These are phyloP conservation scores for Tapirus terrestris DNA, from an alignment of 2,113 vertebrate genomes.

Conservation along the genomic window DNA sequence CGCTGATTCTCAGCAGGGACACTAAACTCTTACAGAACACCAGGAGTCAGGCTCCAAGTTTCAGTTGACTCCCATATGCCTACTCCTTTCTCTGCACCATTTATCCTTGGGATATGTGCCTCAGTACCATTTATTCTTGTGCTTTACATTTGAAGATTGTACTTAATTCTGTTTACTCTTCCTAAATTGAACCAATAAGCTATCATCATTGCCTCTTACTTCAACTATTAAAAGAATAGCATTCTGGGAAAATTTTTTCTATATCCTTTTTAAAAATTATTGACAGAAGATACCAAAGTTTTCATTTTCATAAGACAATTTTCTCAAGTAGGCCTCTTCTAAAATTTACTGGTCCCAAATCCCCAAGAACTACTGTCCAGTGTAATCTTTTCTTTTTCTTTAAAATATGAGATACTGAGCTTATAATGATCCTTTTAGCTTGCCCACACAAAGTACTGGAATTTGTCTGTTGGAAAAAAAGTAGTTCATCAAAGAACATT, in stretches of 20 bases:
- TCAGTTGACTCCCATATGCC: neutral
- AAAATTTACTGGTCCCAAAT: neutral
- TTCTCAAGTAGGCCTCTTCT: neutral
- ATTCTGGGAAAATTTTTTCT: neutral
- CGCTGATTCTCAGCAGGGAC: neutral
- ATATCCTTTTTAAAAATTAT: neutral
- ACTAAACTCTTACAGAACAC: neutral
- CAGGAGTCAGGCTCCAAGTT: neutral
- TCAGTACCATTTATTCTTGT: neutral
- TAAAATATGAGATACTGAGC: neutral
- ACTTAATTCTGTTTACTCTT: neutral
- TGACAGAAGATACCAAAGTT: neutral
- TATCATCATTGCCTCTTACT: neutral
- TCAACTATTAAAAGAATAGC: neutral
- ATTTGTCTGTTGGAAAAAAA: constrained; percentile 57
- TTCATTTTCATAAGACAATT: neutral
- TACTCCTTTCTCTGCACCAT: neutral
- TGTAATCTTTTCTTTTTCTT: neutral
- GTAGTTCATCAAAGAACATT: neutral
- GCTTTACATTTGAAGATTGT: neutral
- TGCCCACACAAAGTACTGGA: neutral
- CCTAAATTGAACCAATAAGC: neutral
- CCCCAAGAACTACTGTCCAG: neutral
- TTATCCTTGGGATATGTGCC: neutral
- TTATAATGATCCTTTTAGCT: constrained; percentile 21